These are phyloP conservation scores for Pseudochirops cupreus DNA, from an alignment of 2,797 vertebrate species.

Conservation along the genomic window DNA sequence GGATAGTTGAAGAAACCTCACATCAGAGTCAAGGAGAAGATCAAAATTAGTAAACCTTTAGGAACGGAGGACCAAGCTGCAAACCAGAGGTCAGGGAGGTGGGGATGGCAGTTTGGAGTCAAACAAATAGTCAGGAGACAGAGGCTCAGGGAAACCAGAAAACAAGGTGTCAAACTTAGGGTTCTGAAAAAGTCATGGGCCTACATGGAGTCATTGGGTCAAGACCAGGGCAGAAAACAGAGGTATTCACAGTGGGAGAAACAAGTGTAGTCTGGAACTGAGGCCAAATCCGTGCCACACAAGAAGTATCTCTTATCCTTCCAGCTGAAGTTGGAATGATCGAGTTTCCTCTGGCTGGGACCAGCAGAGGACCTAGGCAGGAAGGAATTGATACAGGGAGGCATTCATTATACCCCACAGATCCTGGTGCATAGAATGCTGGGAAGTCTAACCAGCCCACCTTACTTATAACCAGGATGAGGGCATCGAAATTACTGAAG, in stretches of 20 bases:
- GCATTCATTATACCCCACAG: neutral
- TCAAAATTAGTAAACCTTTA: neutral
- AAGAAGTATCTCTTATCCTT: neutral
- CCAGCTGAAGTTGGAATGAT: neutral
- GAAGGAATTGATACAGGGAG: neutral
- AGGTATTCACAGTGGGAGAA: neutral
- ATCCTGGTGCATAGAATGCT: neutral
- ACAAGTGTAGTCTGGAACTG: neutral
- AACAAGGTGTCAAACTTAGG: neutral
- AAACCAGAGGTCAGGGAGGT: neutral
- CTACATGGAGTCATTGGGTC: neutral
- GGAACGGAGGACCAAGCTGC: neutral
- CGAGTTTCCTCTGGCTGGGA: neutral
- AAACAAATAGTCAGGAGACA: neutral
- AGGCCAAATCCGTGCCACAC: neutral
- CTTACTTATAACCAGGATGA: neutral
- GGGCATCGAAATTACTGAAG: neutral
- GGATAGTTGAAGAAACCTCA: neutral
- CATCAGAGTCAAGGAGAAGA: neutral
- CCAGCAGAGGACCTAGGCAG: neutral
- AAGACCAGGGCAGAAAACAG: neutral
- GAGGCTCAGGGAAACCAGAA: neutral
- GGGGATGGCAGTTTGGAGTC: neutral
- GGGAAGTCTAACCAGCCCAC: neutral
- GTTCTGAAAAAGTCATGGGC: neutral